These are phyloP conservation scores for Schizopygopsis pylzovi DNA, from an alignment of 2,797 vertebrate species.

Conservation along the genomic window DNA sequence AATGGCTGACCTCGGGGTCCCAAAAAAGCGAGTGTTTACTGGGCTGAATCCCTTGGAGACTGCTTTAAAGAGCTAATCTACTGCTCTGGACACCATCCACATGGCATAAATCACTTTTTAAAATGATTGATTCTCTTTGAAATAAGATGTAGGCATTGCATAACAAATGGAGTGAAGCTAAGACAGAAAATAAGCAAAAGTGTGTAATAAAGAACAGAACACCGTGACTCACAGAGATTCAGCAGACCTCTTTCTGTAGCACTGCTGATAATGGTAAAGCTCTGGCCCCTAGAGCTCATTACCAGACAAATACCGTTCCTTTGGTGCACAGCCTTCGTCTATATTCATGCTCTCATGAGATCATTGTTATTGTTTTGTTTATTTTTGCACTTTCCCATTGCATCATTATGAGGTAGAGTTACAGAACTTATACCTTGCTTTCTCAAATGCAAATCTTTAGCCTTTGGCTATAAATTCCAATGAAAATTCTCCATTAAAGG, in stretches of 20 bases:
- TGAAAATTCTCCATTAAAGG: background rate
- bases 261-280: constrained; percentile 60
- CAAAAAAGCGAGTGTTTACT: constrained; percentile 72
- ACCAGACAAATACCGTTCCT: constrained; percentile 48
- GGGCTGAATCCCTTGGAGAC: constrained; percentile 66
- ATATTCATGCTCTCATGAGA: constrained; percentile 36
- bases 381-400: constrained; percentile 39
- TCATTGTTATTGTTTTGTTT: constrained; percentile 41
- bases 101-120: constrained; percentile 71
- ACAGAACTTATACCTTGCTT: constrained; percentile 10
- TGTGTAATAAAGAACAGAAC: constrained; percentile 58
- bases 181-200: constrained; percentile 62
- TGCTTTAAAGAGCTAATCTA: constrained; percentile 70
- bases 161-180: constrained; percentile 63
- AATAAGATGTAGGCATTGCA: constrained; percentile 64
- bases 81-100: constrained; percentile 69
- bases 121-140: constrained; percentile 72
- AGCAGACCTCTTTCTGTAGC: constrained; percentile 52
- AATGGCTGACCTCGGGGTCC: constrained; percentile 66
- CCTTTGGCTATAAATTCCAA: constrained; percentile 15
- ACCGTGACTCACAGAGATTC: constrained; percentile 48
- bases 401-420: constrained; percentile 53
- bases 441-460: constrained; percentile 12
- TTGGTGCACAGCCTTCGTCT: constrained; percentile 9
- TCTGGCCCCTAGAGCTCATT: constrained; percentile 59